A percentile compares a stretch with the other conserved stretches of the same genome.
Evolutionary conservation across 2,113 vertebrate species (phyloP).

Genomic region (Peromyscus polionotus): DNA sequence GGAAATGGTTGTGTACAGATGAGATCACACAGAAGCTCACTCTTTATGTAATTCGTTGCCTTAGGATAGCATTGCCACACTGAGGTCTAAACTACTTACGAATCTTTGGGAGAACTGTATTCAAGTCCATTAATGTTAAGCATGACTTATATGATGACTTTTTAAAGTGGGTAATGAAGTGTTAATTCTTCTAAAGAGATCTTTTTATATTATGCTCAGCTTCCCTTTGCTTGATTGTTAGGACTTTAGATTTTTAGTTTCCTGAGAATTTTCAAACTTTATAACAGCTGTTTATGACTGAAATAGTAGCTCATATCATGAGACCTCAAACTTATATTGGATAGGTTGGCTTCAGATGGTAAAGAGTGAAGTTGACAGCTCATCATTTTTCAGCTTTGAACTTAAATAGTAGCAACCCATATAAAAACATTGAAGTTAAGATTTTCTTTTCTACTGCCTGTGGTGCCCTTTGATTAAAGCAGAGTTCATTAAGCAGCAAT

Average conservation of each 20-base stretch:
- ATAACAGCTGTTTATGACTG: not conserved
- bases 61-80: not conserved
- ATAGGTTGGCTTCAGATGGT: slow-evolving; percentile 66
- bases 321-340: slow-evolving; percentile 44
- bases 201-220: not conserved
- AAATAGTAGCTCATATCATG: slow-evolving; percentile 32
- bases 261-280: not conserved
- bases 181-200: not conserved
- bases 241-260: not conserved
- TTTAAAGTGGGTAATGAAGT: slow-evolving; percentile 2
- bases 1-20: not conserved
- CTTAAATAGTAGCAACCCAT: slow-evolving; percentile 47
- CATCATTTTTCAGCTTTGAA: slow-evolving; percentile 43
- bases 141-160: not conserved
- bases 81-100: not conserved
- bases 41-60: not conserved
- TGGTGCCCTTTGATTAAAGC: not conserved
- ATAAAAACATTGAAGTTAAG: slow-evolving; percentile 52
- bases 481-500: not conserved
- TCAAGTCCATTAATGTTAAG: slow-evolving; percentile 15
- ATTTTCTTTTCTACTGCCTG: slow-evolving; percentile 22
- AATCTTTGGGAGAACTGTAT: not conserved
- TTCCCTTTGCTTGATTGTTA: not conserved
- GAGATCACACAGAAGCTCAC: not conserved
- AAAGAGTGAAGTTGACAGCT: not conserved